These are phyloP conservation scores for Tapirus terrestris DNA, from an alignment of 2,113 vertebrate genomes.

Conservation along the genomic window DNA sequence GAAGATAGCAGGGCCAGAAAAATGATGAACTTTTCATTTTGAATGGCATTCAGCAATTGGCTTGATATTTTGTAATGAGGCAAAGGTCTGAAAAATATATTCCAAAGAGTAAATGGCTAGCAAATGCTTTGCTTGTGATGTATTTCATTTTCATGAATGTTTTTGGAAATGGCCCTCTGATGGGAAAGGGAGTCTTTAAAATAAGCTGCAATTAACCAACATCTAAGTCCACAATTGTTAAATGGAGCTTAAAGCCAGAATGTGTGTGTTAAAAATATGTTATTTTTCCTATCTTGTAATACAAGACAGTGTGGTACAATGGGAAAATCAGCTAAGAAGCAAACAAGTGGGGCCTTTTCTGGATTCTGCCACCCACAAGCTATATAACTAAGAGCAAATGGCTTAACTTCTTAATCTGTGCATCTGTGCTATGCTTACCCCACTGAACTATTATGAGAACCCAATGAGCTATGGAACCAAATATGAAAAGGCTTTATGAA, in stretches of 20 bases:
- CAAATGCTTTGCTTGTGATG: constrained; percentile 11
- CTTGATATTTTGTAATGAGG: constrained; percentile 68
- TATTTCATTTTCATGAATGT: constrained; percentile 5
- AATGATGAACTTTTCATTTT: constrained; percentile 66
- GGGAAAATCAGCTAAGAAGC: not conserved
- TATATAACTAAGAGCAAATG: not conserved
- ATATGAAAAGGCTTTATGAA: constrained; percentile 14
- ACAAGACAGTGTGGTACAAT: not conserved
- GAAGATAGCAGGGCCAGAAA: constrained; percentile 59
- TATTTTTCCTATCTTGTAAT: not conserved
- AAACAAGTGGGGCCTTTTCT: not conserved
- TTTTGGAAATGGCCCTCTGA: not conserved
- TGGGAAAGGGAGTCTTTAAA: not conserved
- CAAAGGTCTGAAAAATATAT: constrained; percentile 46
- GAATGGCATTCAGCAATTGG: constrained; percentile 47
- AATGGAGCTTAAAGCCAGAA: not conserved
- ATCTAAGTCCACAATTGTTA: not conserved
- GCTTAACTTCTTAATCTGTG: not conserved
- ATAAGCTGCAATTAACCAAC: not conserved
- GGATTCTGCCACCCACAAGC: not conserved
- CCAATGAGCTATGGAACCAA: not conserved
- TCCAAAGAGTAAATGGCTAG: constrained; percentile 1
- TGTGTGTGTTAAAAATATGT: not conserved
- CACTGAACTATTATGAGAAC: not conserved
- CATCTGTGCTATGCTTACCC: not conserved